A percentile compares a stretch with the other conserved stretches of the same genome.
Evolutionary conservation across 2,888 invertebrate species (phyloP).

Genomic region (Megamerina dolium): DNA sequence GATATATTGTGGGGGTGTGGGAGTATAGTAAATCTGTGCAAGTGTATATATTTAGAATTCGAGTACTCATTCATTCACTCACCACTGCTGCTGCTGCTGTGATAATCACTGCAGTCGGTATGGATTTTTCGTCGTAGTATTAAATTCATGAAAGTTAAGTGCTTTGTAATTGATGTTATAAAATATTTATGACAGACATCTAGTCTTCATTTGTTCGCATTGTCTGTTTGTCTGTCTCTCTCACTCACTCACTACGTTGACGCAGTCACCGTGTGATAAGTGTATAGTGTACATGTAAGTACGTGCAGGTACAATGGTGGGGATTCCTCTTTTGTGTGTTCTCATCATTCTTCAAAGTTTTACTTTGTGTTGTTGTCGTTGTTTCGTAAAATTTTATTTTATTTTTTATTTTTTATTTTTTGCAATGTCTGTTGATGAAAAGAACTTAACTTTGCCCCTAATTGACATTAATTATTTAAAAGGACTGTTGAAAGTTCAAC

Average conservation of each 20-base stretch:
- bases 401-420: neutral
- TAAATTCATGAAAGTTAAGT: slow-evolving; percentile 48
- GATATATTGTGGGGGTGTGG: neutral
- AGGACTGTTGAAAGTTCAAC: slow-evolving; percentile 33
- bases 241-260: slow-evolving; percentile 10
- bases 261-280: no score
- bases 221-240: slow-evolving; percentile 12
- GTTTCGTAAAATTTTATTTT: no score
- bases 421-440: slow-evolving; percentile 19
- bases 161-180: slow-evolving; percentile 50
- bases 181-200: slow-evolving; percentile 49
- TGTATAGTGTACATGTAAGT: no score
- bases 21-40: neutral
- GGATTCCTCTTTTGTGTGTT: no score
- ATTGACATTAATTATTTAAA: slow-evolving; percentile 47
- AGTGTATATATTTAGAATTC: no score
- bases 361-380: no score
- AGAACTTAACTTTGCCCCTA: slow-evolving; percentile 33
- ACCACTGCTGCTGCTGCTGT: no score
- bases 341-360: no score
- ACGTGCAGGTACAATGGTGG: no score
- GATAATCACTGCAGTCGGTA: slow-evolving; percentile 20
- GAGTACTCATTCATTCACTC: no score
- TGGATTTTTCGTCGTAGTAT: slow-evolving; percentile 35
- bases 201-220: no score